Evolutionary conservation across 2,888 invertebrate species (phyloP), one percentile per base, ranked within the genome.

Genomic region (Drosophila subsilvestris): DNA sequence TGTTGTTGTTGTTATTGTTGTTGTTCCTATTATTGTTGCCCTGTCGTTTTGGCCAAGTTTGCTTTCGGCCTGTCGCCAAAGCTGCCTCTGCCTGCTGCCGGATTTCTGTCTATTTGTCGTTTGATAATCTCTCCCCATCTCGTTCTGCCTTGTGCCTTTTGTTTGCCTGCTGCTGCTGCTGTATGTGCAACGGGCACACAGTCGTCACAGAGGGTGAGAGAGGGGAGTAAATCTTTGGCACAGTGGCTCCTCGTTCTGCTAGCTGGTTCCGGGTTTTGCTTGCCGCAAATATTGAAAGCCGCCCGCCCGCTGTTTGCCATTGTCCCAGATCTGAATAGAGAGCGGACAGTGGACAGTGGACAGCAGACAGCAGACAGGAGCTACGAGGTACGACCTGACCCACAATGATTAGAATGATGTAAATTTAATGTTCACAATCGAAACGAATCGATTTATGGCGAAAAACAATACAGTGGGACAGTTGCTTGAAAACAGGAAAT

Each of bases 91-190:
- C 7, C 68, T 12, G 44, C 78, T 70, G 69, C 66, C 74, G 81
- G 81, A 76, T 76, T 78, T 71, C 75, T 74, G 85, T 82, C 68
- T 75, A 74, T 77, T 74, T 87, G 88, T 66, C 70, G 70, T 63
- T 69, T 76, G 80, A 83, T 83, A 83, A 83, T 83, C 86, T 82
- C 67, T 57, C 66, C 62, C 75, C 77, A 70, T 63, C 79, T 67
- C 79, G 67, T 67, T 60, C 45, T 47, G 61, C 74, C 45, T 45
- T 53, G n/a, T 62, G 49, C 63, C 70, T 76, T 68, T 71, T 81
- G 70, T 70, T 68, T 76, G 55, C 65, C 48, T 22, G 68, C 73
- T 56, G 65, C 63, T 22, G 22, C 58, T 50, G 51, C 56, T 55
- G 72, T 62, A 44, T 55, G 54, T 49, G 62, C 55, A 32, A 66